phyloP scores from a whole-genome alignment of 1,140 invertebrate species.

The Nymphalis io region DNA sequence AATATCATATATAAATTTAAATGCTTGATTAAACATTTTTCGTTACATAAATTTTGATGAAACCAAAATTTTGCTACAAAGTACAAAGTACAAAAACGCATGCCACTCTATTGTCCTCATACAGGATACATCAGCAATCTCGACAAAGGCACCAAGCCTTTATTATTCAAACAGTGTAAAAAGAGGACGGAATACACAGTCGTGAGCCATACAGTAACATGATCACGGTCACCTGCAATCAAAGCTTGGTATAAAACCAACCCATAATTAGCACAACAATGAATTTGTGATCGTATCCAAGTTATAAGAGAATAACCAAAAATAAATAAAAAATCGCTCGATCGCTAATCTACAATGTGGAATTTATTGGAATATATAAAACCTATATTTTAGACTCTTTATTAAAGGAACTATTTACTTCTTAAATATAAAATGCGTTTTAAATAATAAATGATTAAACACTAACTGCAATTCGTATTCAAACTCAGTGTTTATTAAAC shows the following conservation, averaged over 20 bases:
- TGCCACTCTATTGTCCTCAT: background rate
- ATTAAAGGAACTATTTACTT: no score
- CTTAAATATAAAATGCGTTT: no score
- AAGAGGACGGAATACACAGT: slow-evolving; percentile 21
- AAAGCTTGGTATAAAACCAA: slow-evolving; percentile 33
- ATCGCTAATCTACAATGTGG: no score
- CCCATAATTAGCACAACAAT: slow-evolving; percentile 36
- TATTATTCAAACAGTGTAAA: slow-evolving; percentile 14
- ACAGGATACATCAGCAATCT: background rate
- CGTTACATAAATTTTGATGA: no score
- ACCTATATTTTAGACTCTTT: no score
- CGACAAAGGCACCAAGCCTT: background rate
- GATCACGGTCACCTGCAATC: slow-evolving; percentile 42
- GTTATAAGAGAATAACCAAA: background rate
- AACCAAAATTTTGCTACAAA: background rate
- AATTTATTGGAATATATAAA: no score
- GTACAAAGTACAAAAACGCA: background rate
- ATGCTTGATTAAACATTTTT: no score
- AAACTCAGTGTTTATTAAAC: no score
- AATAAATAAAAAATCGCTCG: background rate
- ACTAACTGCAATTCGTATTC: no score
- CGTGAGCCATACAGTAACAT: slow-evolving; percentile 34
- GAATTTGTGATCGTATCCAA: background rate
- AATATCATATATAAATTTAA: no score
- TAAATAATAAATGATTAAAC: no score